These are phyloP conservation scores for Poecilus cupreus DNA, from an alignment of 2,888 invertebrate species.

Conservation along the genomic window DNA sequence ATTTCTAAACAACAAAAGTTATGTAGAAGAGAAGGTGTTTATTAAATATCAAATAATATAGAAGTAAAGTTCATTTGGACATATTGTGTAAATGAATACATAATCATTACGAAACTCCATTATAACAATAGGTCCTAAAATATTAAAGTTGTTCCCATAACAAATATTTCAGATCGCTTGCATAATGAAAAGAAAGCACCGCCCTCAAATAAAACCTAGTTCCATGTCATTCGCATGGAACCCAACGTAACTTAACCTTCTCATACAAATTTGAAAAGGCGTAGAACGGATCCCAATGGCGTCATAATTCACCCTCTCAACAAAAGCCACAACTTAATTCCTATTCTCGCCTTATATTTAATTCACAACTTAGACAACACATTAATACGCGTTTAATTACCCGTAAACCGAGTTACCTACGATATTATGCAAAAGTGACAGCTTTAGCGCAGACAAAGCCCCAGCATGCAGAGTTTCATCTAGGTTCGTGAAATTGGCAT, in stretches of 20 bases:
- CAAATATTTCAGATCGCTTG: constrained; percentile 4
- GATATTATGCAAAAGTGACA: constrained; percentile 25
- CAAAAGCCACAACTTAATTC: constrained; percentile 8
- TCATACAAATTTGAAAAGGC: constrained; percentile 17
- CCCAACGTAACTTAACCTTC: constrained; percentile 7
- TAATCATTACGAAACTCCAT: constrained; percentile 2
- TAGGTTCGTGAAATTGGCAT: too few relatives aligned
- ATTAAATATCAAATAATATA: too few relatives aligned
- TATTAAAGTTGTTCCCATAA: constrained; percentile 1
- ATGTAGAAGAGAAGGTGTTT: too few relatives aligned
- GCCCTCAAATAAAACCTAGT: not conserved
- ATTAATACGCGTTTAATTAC: not conserved
- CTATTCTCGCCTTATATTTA: not conserved
- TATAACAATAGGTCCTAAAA: not conserved
- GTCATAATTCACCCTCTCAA: constrained; percentile 4
- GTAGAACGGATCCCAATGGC: not conserved
- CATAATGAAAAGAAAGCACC: not conserved
- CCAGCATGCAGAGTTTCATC: too few relatives aligned
- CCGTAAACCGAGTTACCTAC: not conserved
- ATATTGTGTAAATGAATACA: not conserved
- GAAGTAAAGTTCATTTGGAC: too few relatives aligned
- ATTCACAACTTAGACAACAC: not conserved
- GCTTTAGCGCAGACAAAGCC: not conserved
- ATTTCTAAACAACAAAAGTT: too few relatives aligned
- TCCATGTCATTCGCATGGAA: not conserved